Evolutionary conservation across 2,888 invertebrate genomes (phyloP), one percentile per base, ranked within the genome.

Genomic region (Epirrita christyi): DNA sequence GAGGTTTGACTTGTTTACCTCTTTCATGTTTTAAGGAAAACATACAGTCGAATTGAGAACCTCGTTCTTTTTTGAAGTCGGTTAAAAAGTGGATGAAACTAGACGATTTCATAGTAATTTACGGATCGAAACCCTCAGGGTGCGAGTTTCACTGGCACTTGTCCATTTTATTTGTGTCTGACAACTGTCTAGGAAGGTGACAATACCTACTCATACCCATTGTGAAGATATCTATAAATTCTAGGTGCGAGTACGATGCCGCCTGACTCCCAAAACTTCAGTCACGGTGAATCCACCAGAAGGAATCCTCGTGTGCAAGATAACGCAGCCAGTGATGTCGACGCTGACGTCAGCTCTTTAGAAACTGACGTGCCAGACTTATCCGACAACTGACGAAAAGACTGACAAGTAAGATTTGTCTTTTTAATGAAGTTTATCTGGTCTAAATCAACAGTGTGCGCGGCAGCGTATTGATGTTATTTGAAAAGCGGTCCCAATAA

Each of bases 331-430:
- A 89, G 88, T 43, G 89, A 87, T 50, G 67, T 74, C 1, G 90
- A 90, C 27, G 91, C 88, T 0, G 91, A 91, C 55, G 75, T 89
- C 49, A 90, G 90, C 57, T 91, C 91, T 1, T 58, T 83, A 10
- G 88, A 82, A 61, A 89, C 90, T 0, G 89, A 90, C 50, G 77
- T 74, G 15, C 77, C 74, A 0, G 86, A 88, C 65, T 80, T 74
- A 6, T 87, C 87, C 0, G 84, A 85, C 51, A 76, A 77, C 65
- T 81, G 67, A 75, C 54, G 15, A 40, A 21, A 21, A 37, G 7
- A 42, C 11, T 14, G 37, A 37, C 47, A 58, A 58, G 54, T 56
- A 51, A 44, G 47, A 51, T 41, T 48, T 63, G 60, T 60, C 40
- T 28, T 50, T 38, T 54, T 14, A 14, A 54, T 46, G 38, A 57